Evolutionary conservation across 2,797 vertebrate species (phyloP), one percentile per base, ranked within the genome.

Genomic region (Tamandua tetradactyla): DNA sequence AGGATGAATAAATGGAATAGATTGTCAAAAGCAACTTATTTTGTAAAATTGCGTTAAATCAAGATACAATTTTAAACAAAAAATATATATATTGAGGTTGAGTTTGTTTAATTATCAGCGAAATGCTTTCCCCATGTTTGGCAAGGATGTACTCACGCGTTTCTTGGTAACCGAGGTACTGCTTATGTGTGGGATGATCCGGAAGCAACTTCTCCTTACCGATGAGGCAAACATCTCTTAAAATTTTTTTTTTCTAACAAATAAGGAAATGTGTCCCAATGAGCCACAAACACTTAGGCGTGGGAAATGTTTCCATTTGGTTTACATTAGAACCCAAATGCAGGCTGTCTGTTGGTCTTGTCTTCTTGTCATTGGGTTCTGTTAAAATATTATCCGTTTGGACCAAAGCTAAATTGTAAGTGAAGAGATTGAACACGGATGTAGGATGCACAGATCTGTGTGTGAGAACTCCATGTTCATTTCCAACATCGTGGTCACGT

Each of bases 11-110:
- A 13, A 32, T 64, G 11, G 4, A 88, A 57, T 64, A 85, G 22
- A 74, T 87, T 62, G 5, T 59, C 66, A 15, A 15, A 40, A 78
- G 59, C 15, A 59, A 72, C 80, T 32, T 55, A 32, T 92, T 79
- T 94, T 61, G 12, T 72, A 55, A 90, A 84, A 42, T 61, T 62
- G 18, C 59, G 20, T 4, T 76, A 72, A 79, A 55, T 86, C 62
- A 55, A 85, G 25, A 82, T 75, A 8, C 12, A 64, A 3, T 11
- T 90, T 79, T 92, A 88, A 96, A 72, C 32, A 85, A 81, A n/a
- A 40, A 27, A n/a, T n/a, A n/a, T n/a, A n/a, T n/a, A n/a, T 69
- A 59, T 66, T 82, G 42, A 57, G 49, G 22, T 59, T 89, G 20
- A 42, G 27, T 85, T 83, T 87, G 27, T 71, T 93, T 94, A 64